phyloP scores from a whole-genome alignment of 2,797 vertebrate genomes.

The Tenualosa thibaudeaui region DNA sequence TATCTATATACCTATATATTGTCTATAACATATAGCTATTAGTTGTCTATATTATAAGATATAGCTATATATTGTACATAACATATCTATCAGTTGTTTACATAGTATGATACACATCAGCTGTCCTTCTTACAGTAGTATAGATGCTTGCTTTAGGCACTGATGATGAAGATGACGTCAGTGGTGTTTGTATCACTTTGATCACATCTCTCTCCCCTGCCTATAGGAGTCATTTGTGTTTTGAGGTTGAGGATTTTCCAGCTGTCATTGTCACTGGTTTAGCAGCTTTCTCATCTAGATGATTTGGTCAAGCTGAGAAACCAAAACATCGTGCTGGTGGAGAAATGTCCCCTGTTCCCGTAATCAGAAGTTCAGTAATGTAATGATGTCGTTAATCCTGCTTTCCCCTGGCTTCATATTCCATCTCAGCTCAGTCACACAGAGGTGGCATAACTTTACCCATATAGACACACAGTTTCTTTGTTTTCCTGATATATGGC shows the following conservation, averaged over 20 bases:
- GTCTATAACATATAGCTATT: too few species aligned
- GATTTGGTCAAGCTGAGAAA: not conserved
- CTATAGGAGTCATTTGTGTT: too few species aligned
- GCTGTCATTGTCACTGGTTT: not conserved
- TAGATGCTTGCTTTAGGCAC: not conserved
- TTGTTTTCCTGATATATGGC: not conserved
- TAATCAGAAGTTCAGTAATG: not conserved
- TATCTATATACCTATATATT: too few species aligned
- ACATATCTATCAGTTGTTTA: too few species aligned
- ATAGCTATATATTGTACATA: too few species aligned
- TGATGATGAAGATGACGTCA: not conserved
- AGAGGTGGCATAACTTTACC: not conserved
- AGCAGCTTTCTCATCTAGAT: not conserved
- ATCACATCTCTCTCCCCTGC: not conserved
- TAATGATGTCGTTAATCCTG: not conserved
- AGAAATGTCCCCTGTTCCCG: not conserved
- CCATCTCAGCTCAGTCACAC: not conserved
- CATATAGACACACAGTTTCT: not conserved
- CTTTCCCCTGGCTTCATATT: not conserved
- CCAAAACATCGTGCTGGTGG: not conserved
- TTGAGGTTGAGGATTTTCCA: not conserved
- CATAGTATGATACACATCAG: not conserved
- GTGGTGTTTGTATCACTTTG: not conserved
- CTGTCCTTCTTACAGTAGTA: not conserved
- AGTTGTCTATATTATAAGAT: too few species aligned